Conservation (phyloP, 2,888 invertebrate genomes). For the Trachelus tabidus region DNA sequence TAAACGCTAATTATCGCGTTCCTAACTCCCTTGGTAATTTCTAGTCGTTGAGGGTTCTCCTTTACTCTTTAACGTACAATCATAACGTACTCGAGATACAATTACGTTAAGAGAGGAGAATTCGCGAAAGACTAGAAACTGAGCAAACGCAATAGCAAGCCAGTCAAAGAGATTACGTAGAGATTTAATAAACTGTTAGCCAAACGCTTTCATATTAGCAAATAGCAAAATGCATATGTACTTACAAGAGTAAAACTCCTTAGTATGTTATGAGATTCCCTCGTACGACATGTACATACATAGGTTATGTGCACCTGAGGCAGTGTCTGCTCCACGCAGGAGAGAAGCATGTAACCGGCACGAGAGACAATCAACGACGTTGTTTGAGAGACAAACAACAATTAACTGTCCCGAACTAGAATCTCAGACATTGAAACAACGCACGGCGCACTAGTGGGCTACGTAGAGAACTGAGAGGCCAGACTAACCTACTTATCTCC, state of each 20-base stretch:
- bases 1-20: slow-evolving; percentile 50
- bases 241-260: neutral
- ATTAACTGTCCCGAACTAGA: slow-evolving; percentile 26
- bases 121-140: neutral
- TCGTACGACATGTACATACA: neutral
- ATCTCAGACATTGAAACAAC: neutral
- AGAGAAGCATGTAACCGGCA: slow-evolving; percentile 21
- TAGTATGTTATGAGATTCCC: neutral
- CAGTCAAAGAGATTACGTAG: neutral
- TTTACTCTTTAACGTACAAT: neutral
- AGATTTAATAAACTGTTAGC: neutral
- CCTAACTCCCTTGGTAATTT: neutral
- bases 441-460: neutral
- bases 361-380: slow-evolving; percentile 33
- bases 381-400: slow-evolving; percentile 37
- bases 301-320: neutral
- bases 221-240: neutral
- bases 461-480: neutral
- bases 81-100: neutral
- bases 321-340: neutral
- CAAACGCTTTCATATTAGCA: neutral
- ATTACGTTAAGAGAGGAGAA: neutral
- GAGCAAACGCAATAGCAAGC: neutral
- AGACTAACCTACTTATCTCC: neutral
- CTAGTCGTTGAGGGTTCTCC: neutral